Percentiles rank a stretch among this genome's conserved stretches.
phyloP scores from a whole-genome alignment of 2,797 vertebrate species.

The Xenentodon cancila region DNA sequence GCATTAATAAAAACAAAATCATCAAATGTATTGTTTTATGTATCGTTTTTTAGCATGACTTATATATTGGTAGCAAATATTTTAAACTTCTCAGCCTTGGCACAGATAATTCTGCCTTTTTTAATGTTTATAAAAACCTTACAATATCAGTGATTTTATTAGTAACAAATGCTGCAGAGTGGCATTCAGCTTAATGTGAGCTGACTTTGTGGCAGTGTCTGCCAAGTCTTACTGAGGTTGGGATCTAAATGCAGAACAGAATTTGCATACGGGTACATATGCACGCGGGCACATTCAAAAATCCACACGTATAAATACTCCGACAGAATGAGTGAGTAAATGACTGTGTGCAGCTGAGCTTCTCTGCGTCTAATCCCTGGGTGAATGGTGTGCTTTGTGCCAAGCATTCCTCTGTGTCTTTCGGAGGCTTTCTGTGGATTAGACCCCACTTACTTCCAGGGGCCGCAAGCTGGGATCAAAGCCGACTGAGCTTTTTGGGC shows the following conservation, averaged over 20 bases:
- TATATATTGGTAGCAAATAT: neutral
- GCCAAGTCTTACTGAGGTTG: slow-evolving; percentile 3
- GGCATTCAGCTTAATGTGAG: slow-evolving; percentile 26
- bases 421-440: slow-evolving; percentile 73
- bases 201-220: slow-evolving; percentile 17
- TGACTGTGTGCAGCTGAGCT: slow-evolving; percentile 67
- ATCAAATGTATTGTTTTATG: too few species aligned
- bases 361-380: slow-evolving; percentile 72
- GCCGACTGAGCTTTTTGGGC: slow-evolving; percentile 64
- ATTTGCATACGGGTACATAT: slow-evolving; percentile 29
- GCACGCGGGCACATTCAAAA: slow-evolving; percentile 16
- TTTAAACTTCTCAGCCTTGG: slow-evolving; percentile 4
- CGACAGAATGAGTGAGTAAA: slow-evolving; percentile 52
- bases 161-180: slow-evolving; percentile 29
- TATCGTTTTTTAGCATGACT: neutral
- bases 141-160: slow-evolving; percentile 29
- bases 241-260: slow-evolving; percentile 21
- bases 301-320: slow-evolving; percentile 34
- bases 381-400: slow-evolving; percentile 79
- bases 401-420: slow-evolving; percentile 80
- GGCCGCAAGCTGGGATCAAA: slow-evolving; percentile 76
- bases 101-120: slow-evolving; percentile 8
- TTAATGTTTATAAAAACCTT: neutral
- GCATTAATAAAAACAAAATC: neutral
- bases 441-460: slow-evolving; percentile 76